Evolutionary conservation across 1,140 invertebrate species (phyloP), one percentile per base, ranked within the genome.

Genomic region (Trichogramma pretiosum): DNA sequence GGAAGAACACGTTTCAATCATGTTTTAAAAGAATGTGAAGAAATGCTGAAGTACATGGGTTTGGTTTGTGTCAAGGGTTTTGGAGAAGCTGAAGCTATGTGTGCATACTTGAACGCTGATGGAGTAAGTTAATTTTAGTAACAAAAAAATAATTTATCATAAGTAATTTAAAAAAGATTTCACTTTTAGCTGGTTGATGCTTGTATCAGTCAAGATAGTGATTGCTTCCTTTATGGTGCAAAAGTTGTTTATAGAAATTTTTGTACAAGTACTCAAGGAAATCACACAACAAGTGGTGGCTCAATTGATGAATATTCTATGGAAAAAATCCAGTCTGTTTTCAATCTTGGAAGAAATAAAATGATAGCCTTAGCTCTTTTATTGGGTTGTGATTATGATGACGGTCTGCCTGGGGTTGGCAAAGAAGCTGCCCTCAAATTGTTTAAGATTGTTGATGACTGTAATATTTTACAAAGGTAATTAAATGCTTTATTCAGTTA

Each of bases 151-250:
- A 30, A 3, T 35, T 14, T 30, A 41, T 22, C 28, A n/a, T n/a
- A n/a, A n/a, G n/a, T n/a, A 22, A 11, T 11, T 9, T 5, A 2
- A 24, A 38, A n/a, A 37, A 22, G 1, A 30, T 14, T 41, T 13
- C 11, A 32, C 69, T 51, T 63, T 65, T 62, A 89, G 89, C 59
- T 89, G 46, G 89, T 92, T 1, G 80, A 88, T 72, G 90, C 84
- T 21, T 85, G 87, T 39, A 82, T 94, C n/a, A 90, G 86, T 37
- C 87, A 93, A 73, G 90, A 94, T 64, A 90, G 87, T 1, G 90
- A 94, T 64, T 91, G 86, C 61, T 93, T 95, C 67, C 79, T 90
- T 4, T 95, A 95, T 63, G 91, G 90, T 10, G 90, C 89, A 21
- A 66, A 74, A 55, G 73, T 77, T 17, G 85, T 93, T 3, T 92